These are phyloP conservation scores for Choreutis nemorana DNA, from an alignment of 2,888 invertebrate species.

Conservation along the genomic window DNA sequence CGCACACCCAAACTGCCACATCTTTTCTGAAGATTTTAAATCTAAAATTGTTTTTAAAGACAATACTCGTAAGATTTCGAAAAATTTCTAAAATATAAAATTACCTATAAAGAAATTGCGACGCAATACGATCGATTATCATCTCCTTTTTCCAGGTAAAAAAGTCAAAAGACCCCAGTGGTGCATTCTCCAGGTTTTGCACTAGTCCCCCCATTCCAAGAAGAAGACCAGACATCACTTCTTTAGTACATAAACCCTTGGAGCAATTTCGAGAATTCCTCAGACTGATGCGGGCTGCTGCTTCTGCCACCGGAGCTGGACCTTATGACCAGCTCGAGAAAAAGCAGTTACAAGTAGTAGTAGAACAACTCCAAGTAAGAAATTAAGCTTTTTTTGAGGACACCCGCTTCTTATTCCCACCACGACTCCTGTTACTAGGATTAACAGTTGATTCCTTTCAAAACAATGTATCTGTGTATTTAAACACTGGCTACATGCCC, in stretches of 20 bases:
- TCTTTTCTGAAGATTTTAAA: no score
- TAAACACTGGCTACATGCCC: no score
- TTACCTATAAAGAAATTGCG: not conserved
- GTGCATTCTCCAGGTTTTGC: slow-evolving; percentile 81
- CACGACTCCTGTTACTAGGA: no score
- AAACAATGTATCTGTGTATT: no score
- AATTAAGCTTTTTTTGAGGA: no score
- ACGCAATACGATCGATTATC: no score
- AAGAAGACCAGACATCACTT: slow-evolving; percentile 83
- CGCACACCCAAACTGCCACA: no score
- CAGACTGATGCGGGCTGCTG: slow-evolving; percentile 52
- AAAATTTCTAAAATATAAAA: no score
- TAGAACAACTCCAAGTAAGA: slow-evolving; percentile 52
- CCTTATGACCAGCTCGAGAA: slow-evolving; percentile 56
- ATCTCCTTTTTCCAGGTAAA: slow-evolving; percentile 55
- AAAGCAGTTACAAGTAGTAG: slow-evolving; percentile 54
- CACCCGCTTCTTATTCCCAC: no score
- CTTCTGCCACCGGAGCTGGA: slow-evolving; percentile 37
- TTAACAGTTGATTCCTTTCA: no score
- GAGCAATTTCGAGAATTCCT: slow-evolving; percentile 72
- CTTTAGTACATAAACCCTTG: slow-evolving; percentile 83
- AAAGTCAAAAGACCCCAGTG: slow-evolving; percentile 76
- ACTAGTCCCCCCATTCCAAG: slow-evolving; percentile 83
- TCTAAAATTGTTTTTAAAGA: no score
- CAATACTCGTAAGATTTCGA: no score